Base-by-base conservation (phyloP, 2,113 vertebrate genomes). In the Cheirogaleus medius region DNA sequence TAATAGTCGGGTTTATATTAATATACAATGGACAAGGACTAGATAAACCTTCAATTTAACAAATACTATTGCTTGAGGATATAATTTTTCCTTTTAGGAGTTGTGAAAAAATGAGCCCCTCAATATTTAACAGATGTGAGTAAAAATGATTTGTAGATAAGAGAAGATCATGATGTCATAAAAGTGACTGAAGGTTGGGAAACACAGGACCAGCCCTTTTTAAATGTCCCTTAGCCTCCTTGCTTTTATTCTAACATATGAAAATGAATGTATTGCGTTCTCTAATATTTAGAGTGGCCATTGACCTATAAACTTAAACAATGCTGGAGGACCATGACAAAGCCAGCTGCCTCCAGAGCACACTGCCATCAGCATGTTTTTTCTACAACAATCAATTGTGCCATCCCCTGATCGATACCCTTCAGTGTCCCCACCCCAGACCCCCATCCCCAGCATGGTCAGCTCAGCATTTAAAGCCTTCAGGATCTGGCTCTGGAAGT, bases 201-300 rank as follows among this genome's bases (percentile, higher is more conserved):
- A 66, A 85, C 18, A 66, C 6, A 58, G 39, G 56, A 17, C 20
- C 44, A 81, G 32, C 29, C 9, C 3, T 44, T 64, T 20, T 80
- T 71, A 71, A 71, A 42, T 60, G 49, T 32, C 69, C 27, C 15
- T 73, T 47, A 37, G 64, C 27, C 13, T 92, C 25, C 64, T 81
- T 80, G 42, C 81, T 95, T 93, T 78, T 37, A 86, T 96, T 89
- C 18, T 83, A 81, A 47, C 3, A 3, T 20, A 15, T 87, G 56
- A 63, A 83, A 94, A 80, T 34, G 77, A 81, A 42, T 60, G 17
- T 25, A 90, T 13, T n/a, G 29, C 63, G 20, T 34, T 87, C 47
- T 82, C 29, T 39, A 32, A 73, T 20, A 37, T 78, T 81, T 82
- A 87, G 42, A 78, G 34, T 21, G 80, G 21, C 34, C 68, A 42